Conservation (phyloP, 1,140 invertebrate species). For the Conopomorpha cramerella region DNA sequence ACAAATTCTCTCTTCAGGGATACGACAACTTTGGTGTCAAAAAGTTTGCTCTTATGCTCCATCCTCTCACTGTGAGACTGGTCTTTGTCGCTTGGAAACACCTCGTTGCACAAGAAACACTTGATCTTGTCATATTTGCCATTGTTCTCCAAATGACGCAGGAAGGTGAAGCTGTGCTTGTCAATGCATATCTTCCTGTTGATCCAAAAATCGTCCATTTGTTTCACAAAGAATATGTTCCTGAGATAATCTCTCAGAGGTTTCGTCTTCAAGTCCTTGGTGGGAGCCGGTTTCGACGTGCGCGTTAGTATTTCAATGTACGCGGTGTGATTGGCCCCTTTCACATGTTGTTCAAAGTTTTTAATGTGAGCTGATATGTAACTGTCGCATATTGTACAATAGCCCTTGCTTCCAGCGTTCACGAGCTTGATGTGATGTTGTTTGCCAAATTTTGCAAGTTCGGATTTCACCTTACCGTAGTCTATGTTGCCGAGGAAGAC, state of each 20-base stretch:
- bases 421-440: slow-evolving; percentile 23
- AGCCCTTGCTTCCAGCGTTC: slow-evolving; percentile 16
- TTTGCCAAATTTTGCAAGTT: slow-evolving; percentile 21
- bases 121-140: slow-evolving; percentile 8
- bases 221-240: slow-evolving; percentile 1
- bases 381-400: slow-evolving; percentile 20
- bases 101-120: slow-evolving; percentile 19
- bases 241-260: slow-evolving; percentile 2
- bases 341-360: slow-evolving; percentile 19
- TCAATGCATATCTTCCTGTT: slow-evolving; percentile 10
- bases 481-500: slow-evolving; percentile 9
- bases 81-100: slow-evolving; percentile 6
- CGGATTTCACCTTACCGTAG: slow-evolving; percentile 18
- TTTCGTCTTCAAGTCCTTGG: slow-evolving; percentile 1
- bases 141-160: slow-evolving; percentile 6
- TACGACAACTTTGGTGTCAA: slow-evolving; percentile 8
- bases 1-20: slow-evolving; percentile 14
- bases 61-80: slow-evolving; percentile 10
- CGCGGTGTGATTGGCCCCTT: slow-evolving; percentile 17
- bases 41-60: slow-evolving; percentile 15
- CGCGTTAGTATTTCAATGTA: slow-evolving; percentile 17
- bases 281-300: not conserved
- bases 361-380: slow-evolving; percentile 18
- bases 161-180: slow-evolving; percentile 10
- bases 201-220: slow-evolving; percentile 3